phyloP scores from a whole-genome alignment of 2,797 vertebrate genomes.

The Coilia nasus region DNA sequence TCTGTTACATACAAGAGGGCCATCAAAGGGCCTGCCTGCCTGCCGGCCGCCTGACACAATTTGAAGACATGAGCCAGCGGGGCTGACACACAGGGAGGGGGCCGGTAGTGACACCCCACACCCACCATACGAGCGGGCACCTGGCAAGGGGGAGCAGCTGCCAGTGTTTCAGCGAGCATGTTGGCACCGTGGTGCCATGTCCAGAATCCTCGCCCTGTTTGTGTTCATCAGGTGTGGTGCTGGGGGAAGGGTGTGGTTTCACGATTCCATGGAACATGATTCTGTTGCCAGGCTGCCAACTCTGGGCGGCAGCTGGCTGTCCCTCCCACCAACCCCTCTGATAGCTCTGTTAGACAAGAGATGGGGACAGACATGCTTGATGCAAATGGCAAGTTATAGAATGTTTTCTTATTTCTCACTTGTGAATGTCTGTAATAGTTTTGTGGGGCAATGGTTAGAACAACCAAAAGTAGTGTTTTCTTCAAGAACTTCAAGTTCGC shows the following conservation, averaged over 20 bases:
- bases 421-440: not conserved
- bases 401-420: not conserved
- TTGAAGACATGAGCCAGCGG: slow-evolving; percentile 36
- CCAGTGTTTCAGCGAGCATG: no score
- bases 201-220: no score
- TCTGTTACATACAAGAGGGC: slow-evolving; percentile 55
- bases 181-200: no score
- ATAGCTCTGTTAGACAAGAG: no score
- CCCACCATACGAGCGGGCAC: no score
- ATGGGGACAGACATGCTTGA: no score
- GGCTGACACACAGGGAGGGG: slow-evolving; percentile 5
- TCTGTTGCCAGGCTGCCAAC: slow-evolving; percentile 8
- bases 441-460: not conserved
- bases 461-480: not conserved
- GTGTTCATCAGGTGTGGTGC: not conserved
- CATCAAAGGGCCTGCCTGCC: slow-evolving; percentile 40
- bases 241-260: slow-evolving; percentile 1
- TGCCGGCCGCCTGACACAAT: not conserved
- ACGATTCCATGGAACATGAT: slow-evolving; percentile 17
- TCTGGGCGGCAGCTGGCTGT: not conserved
- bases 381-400: no score
- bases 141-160: no score
- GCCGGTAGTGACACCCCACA: slow-evolving; percentile 26
- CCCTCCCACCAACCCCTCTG: no score
- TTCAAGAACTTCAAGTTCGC: no score